These are phyloP conservation scores for Leptinotarsa juncta DNA, from an alignment of 2,888 invertebrate species.

Conservation along the genomic window DNA sequence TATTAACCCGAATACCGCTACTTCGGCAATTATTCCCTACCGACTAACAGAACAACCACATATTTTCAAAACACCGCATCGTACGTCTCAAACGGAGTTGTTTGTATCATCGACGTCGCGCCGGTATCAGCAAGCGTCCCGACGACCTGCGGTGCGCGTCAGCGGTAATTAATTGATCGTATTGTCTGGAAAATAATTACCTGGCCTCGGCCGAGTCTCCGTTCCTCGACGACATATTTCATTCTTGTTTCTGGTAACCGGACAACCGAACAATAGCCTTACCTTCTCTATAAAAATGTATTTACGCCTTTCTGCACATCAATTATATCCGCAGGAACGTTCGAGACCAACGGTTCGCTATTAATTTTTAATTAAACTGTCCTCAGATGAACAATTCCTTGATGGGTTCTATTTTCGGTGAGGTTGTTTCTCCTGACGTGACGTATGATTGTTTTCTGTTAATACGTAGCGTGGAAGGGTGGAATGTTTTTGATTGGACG, in stretches of 20 bases:
- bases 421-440: conserved; percentile 6
- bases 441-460: conserved; percentile 13
- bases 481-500: not conserved
- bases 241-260: conserved; percentile 63
- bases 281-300: conserved; percentile 56
- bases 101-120: conserved; percentile 40
- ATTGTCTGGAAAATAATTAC: conserved; percentile 68
- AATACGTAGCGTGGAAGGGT: conserved; percentile 1
- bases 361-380: conserved; percentile 54
- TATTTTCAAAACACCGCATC: not conserved
- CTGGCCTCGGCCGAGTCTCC: conserved; percentile 63
- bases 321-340: conserved; percentile 44
- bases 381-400: conserved; percentile 19
- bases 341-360: conserved; percentile 46
- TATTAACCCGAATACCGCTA: no score
- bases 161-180: conserved; percentile 67
- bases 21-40: no score
- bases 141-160: conserved; percentile 64
- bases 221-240: conserved; percentile 61
- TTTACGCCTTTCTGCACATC: conserved; percentile 53
- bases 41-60: not conserved
- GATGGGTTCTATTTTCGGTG: conserved; percentile 22
- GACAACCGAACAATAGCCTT: conserved; percentile 59
- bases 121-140: conserved; percentile 56
- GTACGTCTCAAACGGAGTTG: conserved; percentile 16